Percentiles rank a stretch among this genome's conserved stretches.
Conservation (phyloP, 2,888 invertebrate genomes). For the Andrena hattorfiana region DNA sequence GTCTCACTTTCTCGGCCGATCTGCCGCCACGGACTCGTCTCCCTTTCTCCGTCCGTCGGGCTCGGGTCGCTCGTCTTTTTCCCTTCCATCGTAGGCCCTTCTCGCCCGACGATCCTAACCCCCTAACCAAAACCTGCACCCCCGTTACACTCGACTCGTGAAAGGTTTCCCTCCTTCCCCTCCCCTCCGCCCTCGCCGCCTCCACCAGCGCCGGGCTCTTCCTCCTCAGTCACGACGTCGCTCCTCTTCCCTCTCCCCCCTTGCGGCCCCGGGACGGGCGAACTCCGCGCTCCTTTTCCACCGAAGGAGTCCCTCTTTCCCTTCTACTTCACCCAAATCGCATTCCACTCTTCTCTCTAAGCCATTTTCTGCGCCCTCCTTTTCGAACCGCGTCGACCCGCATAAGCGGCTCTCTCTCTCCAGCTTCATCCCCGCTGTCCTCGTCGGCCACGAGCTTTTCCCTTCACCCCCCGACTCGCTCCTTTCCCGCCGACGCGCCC, state of each 20-base stretch:
- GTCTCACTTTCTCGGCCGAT: constrained; percentile 58
- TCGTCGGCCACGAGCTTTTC: constrained; percentile 38
- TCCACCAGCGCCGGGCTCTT: constrained; percentile 7
- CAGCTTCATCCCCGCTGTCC: background rate
- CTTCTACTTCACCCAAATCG: constrained; percentile 53
- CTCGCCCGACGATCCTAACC: constrained; percentile 68
- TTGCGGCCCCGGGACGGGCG: background rate
- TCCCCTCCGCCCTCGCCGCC: constrained; percentile 25
- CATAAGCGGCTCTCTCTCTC: constrained; percentile 27
- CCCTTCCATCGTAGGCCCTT: constrained; percentile 50
- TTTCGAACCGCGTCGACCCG: constrained; percentile 48
- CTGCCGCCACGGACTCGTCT: constrained; percentile 56
- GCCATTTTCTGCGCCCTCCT: constrained; percentile 57
- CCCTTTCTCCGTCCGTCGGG: constrained; percentile 44
- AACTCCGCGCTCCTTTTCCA: constrained; percentile 49
- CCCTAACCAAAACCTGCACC: constrained; percentile 72
- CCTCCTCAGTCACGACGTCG: background rate
- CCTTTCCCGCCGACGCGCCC: constrained; percentile 35
- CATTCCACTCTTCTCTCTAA: constrained; percentile 60
- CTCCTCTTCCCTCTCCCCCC: background rate
- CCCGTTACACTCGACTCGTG: constrained; percentile 67
- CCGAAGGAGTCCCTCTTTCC: constrained; percentile 38
- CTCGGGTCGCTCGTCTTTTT: constrained; percentile 28
- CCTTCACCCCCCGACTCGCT: constrained; percentile 24
- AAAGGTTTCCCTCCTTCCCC: constrained; percentile 66